A percentile compares a stretch with the other conserved stretches of the same genome.
Evolutionary conservation across 2,113 vertebrate genomes (phyloP).

Genomic region (Pituophis catenifer): DNA sequence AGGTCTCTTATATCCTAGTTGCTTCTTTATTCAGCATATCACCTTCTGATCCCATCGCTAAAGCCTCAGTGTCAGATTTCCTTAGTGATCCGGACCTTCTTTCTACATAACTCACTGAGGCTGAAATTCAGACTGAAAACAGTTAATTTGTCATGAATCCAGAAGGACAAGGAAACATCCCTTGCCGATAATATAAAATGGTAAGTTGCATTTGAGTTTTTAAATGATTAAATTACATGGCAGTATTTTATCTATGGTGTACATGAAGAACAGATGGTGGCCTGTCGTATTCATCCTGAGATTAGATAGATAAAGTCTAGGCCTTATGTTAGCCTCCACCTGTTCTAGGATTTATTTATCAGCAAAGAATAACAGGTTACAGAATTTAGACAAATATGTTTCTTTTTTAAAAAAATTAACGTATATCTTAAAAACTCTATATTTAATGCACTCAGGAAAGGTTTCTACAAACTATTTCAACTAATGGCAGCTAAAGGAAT

Average conservation of each 20-base stretch:
- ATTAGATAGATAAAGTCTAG: constrained; percentile 81
- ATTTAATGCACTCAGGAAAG: background rate
- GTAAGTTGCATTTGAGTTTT: constrained; percentile 54
- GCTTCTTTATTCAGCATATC: constrained; percentile 26
- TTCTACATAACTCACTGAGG: constrained; percentile 29
- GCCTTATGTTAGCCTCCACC: constrained; percentile 59
- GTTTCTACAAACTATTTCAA: background rate
- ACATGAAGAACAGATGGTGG: constrained; percentile 74
- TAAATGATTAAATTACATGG: constrained; percentile 54
- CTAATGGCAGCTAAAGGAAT: rapidly evolving
- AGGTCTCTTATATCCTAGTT: constrained; percentile 37
- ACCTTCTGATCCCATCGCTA: constrained; percentile 56
- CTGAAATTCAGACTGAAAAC: constrained; percentile 36
- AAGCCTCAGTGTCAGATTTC: constrained; percentile 70
- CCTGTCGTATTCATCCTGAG: constrained; percentile 67
- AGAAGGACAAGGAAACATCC: constrained; percentile 33
- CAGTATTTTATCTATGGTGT: constrained; percentile 44
- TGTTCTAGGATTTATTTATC: constrained; percentile 45
- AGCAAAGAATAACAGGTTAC: constrained; percentile 35
- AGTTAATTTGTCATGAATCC: constrained; percentile 39
- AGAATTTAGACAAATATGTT: constrained; percentile 13
- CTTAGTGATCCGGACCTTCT: constrained; percentile 67
- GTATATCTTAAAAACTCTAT: constrained; percentile 25
- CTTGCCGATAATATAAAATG: constrained; percentile 44
- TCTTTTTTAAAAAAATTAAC: background rate